Evolutionary conservation across 2,113 vertebrate genomes (phyloP), one percentile per base, ranked within the genome.

Genomic region (Laticauda laticaudata): DNA sequence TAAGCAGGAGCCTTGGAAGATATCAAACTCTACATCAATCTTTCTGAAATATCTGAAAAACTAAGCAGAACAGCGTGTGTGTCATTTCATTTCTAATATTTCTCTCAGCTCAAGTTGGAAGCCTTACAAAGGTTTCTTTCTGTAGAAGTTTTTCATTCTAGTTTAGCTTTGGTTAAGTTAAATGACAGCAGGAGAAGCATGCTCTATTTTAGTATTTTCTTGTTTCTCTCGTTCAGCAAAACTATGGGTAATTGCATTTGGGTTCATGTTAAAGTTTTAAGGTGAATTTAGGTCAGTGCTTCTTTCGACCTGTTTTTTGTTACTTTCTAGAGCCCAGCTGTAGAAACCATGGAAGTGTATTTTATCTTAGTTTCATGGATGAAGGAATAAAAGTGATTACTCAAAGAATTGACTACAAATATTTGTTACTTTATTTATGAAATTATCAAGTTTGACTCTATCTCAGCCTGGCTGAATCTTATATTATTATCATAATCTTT

Each of bases 321-420:
- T 69, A 7, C 48, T 95, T 95, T 51, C 43, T 5, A 34, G 55
- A 55, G 2, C n/a, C 87, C 90, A 43, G 0, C 94, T 92, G 93
- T 89, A 94, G 90, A 75, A 92, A 91, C 92, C 21, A 92, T 54
- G 91, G 90, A 96, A 96, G 9, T 14, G 86, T 11, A 14, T 91
- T 94, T 95, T 86, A 15, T 59, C 43, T 89, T 89, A 89, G 81
- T 89, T 92, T n/a, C 56, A 89, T 56, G 61, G 11, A 56, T 92
- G 87, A 18, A 57, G 24, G 45, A 85, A 34, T 89, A 45, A 88
- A 89, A 69, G 39, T n/a, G 26, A 53, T 51, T 81, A 39, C 34
- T 39, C 18, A 43, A 81, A 81, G 18, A 81, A 81, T 9, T 81
- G 34, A 81, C 34, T 39, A 43, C 9, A 81, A 81, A 81, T 81